These are phyloP conservation scores for Cyprinus carpio DNA, from an alignment of 2,113 vertebrate genomes.

Conservation along the genomic window DNA sequence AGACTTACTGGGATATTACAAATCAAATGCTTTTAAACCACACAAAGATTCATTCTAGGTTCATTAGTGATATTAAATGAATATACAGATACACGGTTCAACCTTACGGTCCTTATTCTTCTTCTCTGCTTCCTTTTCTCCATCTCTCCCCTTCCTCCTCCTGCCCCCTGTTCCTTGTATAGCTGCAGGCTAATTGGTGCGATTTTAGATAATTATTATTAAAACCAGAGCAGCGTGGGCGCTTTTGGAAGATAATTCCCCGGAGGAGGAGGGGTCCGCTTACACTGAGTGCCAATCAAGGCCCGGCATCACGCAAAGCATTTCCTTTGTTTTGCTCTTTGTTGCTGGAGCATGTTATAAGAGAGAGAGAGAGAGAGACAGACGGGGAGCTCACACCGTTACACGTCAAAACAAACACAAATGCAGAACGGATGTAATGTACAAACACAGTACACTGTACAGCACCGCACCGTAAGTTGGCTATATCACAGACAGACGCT, in stretches of 20 bases:
- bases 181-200: conserved; percentile 75
- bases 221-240: conserved; percentile 70
- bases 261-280: conserved; percentile 62
- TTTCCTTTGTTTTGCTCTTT: conserved; percentile 65
- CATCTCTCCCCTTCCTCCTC: conserved; percentile 7
- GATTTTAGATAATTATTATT: conserved; percentile 79
- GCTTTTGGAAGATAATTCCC: conserved; percentile 66
- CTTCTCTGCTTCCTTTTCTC: not conserved
- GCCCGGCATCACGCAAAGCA: conserved; percentile 49
- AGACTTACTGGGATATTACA: not conserved
- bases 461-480: not conserved
- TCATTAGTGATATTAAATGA: conserved; percentile 66
- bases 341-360: conserved; percentile 67
- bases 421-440: not conserved
- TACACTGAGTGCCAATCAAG: conserved; percentile 70
- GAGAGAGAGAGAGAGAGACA: conserved; percentile 37
- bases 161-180: conserved; percentile 60
- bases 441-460: not conserved
- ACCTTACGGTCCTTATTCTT: conserved; percentile 61
- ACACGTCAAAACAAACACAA: conserved; percentile 19
- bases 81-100: conserved; percentile 67
- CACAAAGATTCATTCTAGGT: conserved; percentile 69
- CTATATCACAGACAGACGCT: not conserved
- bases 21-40: conserved; percentile 53
- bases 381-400: not conserved